These are phyloP conservation scores for Epizoanthus scotinus DNA, from an alignment of 92 coral and sea anemone genomes.

Conservation along the genomic window DNA sequence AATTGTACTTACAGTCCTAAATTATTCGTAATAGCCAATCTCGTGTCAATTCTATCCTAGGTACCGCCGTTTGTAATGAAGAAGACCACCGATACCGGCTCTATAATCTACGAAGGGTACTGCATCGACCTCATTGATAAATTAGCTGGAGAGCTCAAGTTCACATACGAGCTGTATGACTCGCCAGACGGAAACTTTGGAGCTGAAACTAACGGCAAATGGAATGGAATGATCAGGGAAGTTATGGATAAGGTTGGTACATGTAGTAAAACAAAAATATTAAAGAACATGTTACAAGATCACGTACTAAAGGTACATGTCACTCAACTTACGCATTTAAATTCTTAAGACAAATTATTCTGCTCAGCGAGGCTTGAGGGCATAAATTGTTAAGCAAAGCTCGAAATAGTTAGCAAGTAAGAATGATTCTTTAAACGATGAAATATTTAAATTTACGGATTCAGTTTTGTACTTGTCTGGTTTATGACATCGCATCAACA, in stretches of 20 bases:
- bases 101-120: conserved; percentile 57
- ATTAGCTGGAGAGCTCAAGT: conserved; percentile 59
- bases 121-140: conserved; percentile 75
- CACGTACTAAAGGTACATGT: no score
- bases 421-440: no score
- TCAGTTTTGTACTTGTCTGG: no score
- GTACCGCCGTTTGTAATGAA: conserved; percentile 57
- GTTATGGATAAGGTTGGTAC: conserved; percentile 52
- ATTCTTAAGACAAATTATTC: no score
- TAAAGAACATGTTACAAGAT: no score
- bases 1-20: background rate
- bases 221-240: conserved; percentile 80
- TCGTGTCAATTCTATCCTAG: conserved; percentile 1
- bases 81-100: conserved; percentile 49
- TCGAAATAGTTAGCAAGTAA: no score
- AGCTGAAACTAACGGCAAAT: conserved; percentile 62
- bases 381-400: no score
- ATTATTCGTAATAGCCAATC: background rate
- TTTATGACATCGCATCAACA: no score
- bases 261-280: no score
- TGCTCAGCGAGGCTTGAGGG: no score
- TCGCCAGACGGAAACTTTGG: conserved; percentile 78
- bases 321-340: no score
- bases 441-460: no score
- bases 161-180: conserved; percentile 66